These are phyloP conservation scores for Oncorhynchus masou DNA, from an alignment of 2,113 vertebrate genomes.

Conservation along the genomic window DNA sequence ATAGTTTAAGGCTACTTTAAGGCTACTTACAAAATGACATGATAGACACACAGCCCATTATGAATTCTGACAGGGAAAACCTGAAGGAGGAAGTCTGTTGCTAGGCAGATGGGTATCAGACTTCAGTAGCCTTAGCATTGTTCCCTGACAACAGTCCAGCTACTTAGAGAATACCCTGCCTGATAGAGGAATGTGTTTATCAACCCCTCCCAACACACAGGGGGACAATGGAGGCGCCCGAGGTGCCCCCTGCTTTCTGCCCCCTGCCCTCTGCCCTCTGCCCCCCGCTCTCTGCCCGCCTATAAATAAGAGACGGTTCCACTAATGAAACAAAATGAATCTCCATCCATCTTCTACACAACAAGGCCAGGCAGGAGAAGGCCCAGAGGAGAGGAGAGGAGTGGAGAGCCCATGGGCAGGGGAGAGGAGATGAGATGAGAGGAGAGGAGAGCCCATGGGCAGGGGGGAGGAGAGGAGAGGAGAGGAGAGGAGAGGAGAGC, in stretches of 20 bases:
- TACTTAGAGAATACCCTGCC: constrained; percentile 62
- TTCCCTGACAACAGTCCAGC: constrained; percentile 60
- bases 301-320: constrained; percentile 70
- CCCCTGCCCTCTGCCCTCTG: constrained; percentile 8
- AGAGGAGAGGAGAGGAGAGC: not conserved
- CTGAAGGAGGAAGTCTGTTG: constrained; percentile 35
- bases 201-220: constrained; percentile 36
- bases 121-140: constrained; percentile 55
- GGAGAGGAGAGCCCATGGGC: no score
- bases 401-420: not conserved
- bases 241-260: constrained; percentile 40
- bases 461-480: not conserved
- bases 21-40: constrained; percentile 1
- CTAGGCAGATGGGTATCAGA: constrained; percentile 55
- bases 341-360: constrained; percentile 71
- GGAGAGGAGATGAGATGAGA: no score
- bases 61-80: constrained; percentile 22
- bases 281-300: constrained; percentile 40
- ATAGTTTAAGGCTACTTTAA: no score
- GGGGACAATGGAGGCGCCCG: constrained; percentile 54
- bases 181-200: constrained; percentile 68
- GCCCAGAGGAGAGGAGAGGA: constrained; percentile 9
- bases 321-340: constrained; percentile 70
- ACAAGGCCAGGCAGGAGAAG: constrained; percentile 51
- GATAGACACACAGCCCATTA: not conserved